Base-by-base conservation (phyloP, 2,113 vertebrate species). In the Campylomormyrus numenius region DNA sequence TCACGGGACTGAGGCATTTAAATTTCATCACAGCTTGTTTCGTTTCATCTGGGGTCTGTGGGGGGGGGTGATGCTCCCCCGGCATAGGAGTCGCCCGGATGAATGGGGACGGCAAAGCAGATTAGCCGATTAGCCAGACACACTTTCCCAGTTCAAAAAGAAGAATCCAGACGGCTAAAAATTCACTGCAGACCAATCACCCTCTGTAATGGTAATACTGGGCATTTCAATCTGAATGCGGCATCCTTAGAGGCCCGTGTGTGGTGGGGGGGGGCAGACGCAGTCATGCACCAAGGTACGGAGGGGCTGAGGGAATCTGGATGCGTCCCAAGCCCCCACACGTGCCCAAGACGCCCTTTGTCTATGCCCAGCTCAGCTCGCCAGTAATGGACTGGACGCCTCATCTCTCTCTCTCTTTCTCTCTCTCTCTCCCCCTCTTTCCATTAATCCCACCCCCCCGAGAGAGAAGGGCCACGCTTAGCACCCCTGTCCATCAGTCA, bases 351-450 rank as follows among this genome's bases (percentile, higher is more conserved):
- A 93, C 91, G 89, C 90, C 92, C 93, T 91, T 92, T 92, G 42
- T 89, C 92, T 80, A 90, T 48, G 88, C 80, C 93, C 93, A 92
- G 92, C 92, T 94, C 92, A 94, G 91, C 93, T 90, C 89, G 88
- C 91, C 92, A 93, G 93, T 94, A 94, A 94, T 92, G 94, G 94
- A 94, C 93, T 88, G 90, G 90, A 91, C 92, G 91, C 94, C 93
- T 90, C 91, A 91, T 13, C 19, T 2, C 88, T 80, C 46, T 80
- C 46, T 13, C 50, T 53, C 50, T 49, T 1, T 49, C 48, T 49
- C 49, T 50, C 49, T 50, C 49, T 50, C 49, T 1, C 49, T 50
- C 50, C 1, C 50, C 1, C 58, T 35, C 70, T 74, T 6, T 17
- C 70, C 70, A 74, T 74, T 74, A 74, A 74, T 74, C 70, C 74